These are phyloP conservation scores for Periplaneta americana DNA, from an alignment of 1,140 invertebrate genomes.

Conservation along the genomic window DNA sequence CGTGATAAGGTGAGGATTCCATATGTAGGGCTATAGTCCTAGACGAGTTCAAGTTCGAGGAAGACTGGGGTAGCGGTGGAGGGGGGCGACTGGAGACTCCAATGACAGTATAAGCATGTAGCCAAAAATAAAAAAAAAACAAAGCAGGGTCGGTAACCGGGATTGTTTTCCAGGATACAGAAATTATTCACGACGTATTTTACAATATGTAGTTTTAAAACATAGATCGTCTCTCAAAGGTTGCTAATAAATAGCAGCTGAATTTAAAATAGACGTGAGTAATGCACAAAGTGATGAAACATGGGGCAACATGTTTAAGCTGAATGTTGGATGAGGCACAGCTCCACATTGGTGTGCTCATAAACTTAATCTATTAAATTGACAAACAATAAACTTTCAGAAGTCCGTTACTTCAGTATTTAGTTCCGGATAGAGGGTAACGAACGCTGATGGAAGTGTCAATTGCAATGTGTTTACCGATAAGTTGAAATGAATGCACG, in stretches of 20 bases:
- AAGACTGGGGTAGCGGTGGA: neutral
- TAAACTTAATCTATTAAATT: too few species aligned
- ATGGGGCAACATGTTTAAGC: neutral
- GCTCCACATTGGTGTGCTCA: too few species aligned
- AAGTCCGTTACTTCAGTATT: neutral
- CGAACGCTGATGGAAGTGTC: neutral
- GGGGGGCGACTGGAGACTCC: neutral
- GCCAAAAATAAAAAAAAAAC: neutral
- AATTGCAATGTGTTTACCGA: neutral
- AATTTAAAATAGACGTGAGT: neutral
- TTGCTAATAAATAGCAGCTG: neutral
- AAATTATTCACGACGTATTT: too few species aligned
- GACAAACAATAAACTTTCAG: too few species aligned
- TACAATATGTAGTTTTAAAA: too few species aligned
- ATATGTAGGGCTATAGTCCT: neutral
- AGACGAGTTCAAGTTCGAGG: neutral
- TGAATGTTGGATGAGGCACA: too few species aligned
- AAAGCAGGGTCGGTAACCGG: neutral
- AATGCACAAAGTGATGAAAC: neutral
- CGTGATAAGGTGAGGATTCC: neutral
- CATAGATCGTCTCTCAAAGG: too few species aligned
- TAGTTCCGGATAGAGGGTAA: neutral
- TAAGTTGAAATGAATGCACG: neutral
- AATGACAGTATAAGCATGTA: neutral
- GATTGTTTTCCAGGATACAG: neutral